phyloP scores from a whole-genome alignment of 2,888 invertebrate species.

The Thelaira solivaga region DNA sequence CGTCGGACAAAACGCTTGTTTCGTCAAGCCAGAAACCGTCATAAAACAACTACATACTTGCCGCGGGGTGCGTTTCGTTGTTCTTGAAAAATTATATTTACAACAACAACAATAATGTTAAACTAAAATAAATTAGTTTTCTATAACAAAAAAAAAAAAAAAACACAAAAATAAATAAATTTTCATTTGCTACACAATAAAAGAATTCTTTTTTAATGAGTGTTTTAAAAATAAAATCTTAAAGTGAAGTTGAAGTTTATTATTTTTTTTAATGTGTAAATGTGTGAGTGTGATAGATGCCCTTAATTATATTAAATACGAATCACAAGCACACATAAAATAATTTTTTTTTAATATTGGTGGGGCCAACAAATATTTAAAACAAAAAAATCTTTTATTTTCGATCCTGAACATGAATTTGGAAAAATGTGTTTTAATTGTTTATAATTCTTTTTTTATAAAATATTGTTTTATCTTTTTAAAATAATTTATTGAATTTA shows the following conservation, averaged over 20 bases:
- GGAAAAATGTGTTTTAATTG: no score
- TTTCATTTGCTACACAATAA: neutral
- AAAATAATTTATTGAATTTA: no score
- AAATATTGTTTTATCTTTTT: no score
- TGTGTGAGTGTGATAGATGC: neutral
- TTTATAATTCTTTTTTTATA: no score
- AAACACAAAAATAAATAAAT: slow-evolving; percentile 24
- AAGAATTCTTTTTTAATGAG: neutral
- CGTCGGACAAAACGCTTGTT: slow-evolving; percentile 67
- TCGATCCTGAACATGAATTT: no score
- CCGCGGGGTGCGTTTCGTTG: slow-evolving; percentile 33
- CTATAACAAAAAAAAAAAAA: neutral
- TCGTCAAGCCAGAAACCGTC: slow-evolving; percentile 23
- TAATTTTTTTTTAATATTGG: no score
- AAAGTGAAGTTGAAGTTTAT: neutral
- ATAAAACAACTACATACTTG: neutral
- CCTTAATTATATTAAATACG: neutral
- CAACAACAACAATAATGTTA: slow-evolving; percentile 5
- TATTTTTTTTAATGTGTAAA: neutral
- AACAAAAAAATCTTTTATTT: no score
- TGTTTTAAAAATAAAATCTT: neutral
- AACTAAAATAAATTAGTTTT: slow-evolving; percentile 39
- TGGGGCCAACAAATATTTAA: no score
- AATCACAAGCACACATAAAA: neutral
- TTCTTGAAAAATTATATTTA: slow-evolving; percentile 23